Evolutionary conservation across 2,888 invertebrate genomes (phyloP).

Genomic region (Saturnia pavonia): DNA sequence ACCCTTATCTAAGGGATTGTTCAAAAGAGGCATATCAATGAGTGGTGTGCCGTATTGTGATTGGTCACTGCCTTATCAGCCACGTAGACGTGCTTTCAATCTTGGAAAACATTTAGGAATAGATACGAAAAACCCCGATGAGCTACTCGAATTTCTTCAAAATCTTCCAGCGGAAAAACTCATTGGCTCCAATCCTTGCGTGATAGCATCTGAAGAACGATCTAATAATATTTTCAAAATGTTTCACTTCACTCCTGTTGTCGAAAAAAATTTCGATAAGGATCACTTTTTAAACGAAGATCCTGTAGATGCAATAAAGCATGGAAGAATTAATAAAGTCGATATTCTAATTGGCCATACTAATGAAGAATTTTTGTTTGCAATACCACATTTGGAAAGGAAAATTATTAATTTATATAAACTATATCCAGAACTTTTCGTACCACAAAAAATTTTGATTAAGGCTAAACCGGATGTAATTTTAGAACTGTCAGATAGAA

Average conservation of each 20-base stretch:
- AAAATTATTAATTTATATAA: conserved; percentile 32
- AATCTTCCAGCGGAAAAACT: conserved; percentile 41
- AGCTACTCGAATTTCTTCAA: conserved; percentile 43
- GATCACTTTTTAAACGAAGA: conserved; percentile 48
- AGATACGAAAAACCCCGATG: conserved; percentile 35
- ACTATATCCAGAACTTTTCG: conserved; percentile 45
- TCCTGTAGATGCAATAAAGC: conserved; percentile 42
- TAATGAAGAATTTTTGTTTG: conserved; percentile 81
- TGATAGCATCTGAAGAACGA: conserved; percentile 45
- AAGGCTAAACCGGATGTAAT: conserved; percentile 34
- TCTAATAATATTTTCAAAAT: conserved; percentile 41
- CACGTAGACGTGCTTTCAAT: conserved; percentile 36
- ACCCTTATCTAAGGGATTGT: conserved; percentile 44
- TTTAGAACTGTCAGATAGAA: conserved; percentile 43
- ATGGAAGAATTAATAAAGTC: conserved; percentile 72
- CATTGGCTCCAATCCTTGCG: conserved; percentile 36
- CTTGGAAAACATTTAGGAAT: conserved; percentile 40
- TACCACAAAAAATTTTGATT: conserved; percentile 47
- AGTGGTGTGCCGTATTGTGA: conserved; percentile 42
- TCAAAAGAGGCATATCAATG: conserved; percentile 39
- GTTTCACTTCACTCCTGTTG: conserved; percentile 51
- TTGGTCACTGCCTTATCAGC: conserved; percentile 37
- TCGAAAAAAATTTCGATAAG: conserved; percentile 55
- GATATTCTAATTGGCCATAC: conserved; percentile 88
- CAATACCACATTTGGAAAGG: conserved; percentile 28